These are phyloP conservation scores for Blennius ocellaris DNA, from an alignment of 2,113 vertebrate species.

Conservation along the genomic window DNA sequence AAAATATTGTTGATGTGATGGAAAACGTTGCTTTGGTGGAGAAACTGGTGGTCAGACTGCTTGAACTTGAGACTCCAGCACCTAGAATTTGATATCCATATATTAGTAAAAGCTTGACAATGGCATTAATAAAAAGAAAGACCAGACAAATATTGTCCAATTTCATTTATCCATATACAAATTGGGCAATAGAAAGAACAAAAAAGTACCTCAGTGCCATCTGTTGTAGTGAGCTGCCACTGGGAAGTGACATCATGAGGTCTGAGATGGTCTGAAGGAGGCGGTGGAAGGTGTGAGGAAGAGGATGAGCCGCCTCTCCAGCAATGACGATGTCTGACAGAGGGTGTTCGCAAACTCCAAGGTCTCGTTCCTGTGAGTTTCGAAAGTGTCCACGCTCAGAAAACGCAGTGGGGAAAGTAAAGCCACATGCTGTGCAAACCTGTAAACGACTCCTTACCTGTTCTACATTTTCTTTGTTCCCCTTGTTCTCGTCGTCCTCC, in stretches of 20 bases:
- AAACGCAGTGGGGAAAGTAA: background rate
- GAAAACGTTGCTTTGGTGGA: conserved; percentile 99
- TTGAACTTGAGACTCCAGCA: conserved; percentile 99
- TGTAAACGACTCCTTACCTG: conserved; percentile 80
- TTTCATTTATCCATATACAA: no score
- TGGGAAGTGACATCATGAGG: conserved; percentile 98
- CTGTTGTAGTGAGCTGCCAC: conserved; percentile 96
- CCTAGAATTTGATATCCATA: conserved; percentile 70
- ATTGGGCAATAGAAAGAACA: background rate
- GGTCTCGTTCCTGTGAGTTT: conserved; percentile 90
- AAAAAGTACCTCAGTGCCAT: conserved; percentile 93
- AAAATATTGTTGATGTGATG: conserved; percentile 99
- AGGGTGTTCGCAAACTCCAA: conserved; percentile 96
- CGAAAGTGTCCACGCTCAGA: background rate
- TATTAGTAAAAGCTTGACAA: background rate
- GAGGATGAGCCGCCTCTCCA: conserved; percentile 95
- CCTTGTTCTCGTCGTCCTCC: conserved; percentile 97
- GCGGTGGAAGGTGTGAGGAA: conserved; percentile 97
- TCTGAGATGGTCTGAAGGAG: conserved; percentile 99
- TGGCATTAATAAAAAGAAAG: no score
- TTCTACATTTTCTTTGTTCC: conserved; percentile 93
- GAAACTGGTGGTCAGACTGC: conserved; percentile 98
- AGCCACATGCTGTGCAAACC: fast-evolving
- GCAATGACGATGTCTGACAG: conserved; percentile 99
- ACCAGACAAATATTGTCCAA: no score